Evolutionary conservation across 2,888 invertebrate genomes (phyloP), one percentile per base, ranked within the genome.

Genomic region (Plebejus anna): DNA sequence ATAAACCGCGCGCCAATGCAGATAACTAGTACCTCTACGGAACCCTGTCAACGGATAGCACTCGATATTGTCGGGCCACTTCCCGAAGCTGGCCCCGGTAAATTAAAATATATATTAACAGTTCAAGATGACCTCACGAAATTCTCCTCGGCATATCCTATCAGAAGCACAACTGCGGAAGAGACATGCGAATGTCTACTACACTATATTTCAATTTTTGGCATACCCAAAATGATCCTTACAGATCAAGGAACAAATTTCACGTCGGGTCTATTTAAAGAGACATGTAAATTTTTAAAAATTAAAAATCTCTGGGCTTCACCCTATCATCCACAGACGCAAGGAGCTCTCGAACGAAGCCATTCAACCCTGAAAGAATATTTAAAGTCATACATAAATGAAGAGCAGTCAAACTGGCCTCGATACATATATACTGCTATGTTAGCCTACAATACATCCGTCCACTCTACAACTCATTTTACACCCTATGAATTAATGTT

Each of bases 401-500:
- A 22, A 5, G 47, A 51, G 22, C 47, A 72, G 22, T 13, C 22
- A 11, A 51, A 72, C 5, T 72, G 72, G 72, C 47, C 72, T 22
- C 7, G 51, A 5, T 72, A 47, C 22, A 9, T 72, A 5, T 72
- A 72, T 28, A 72, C 51, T 1, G 72, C 72, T 32, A 72, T 72
- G 72, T 16, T 51, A 22, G 28, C 11, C 4, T 47, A 72, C 11
- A 72, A 72, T 13, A 72, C 28, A 28, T 47, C 72, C 1, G 6
- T 51, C 11, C 51, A 72, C 4, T 72, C 47, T 28, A 72, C 51
- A 2, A 51, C 51, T 13, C 22, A 72, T 51, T 72, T 28, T 28
- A 72, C 72, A 16, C 72, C 72, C 1, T 28, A 72, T 51, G 72
- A 47, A 47, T 11, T 72, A 72, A 72, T 72, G 22, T 72, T 72